A percentile compares a stretch with the other conserved stretches of the same genome.
These are phyloP conservation scores for Paratrypauchen microcephalus DNA, from an alignment of 2,797 vertebrate species.

Conservation along the genomic window DNA sequence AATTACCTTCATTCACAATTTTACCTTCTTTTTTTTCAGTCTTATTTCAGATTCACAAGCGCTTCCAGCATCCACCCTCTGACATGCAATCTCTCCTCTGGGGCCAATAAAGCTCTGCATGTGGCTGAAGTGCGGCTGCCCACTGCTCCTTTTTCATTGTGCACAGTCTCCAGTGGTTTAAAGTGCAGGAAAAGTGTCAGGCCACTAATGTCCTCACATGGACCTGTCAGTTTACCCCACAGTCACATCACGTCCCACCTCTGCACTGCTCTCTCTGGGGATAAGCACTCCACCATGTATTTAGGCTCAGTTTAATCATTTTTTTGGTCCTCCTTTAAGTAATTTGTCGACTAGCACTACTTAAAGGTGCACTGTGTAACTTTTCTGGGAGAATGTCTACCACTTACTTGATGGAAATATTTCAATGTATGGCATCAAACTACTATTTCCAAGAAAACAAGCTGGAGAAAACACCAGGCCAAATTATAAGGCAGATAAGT, in stretches of 20 bases:
- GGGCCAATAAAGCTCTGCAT: neutral
- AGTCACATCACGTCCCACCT: slow-evolving; percentile 40
- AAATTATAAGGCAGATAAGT: too few relatives aligned
- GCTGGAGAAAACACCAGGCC: too few relatives aligned
- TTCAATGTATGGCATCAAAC: too few relatives aligned
- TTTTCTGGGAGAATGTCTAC: too few relatives aligned
- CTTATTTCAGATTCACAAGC: neutral
- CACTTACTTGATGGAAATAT: too few relatives aligned
- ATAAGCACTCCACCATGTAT: slow-evolving; percentile 22
- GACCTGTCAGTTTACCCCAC: slow-evolving; percentile 47
- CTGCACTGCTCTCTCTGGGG: slow-evolving; percentile 25
- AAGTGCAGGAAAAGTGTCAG: slow-evolving; percentile 38
- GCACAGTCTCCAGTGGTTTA: slow-evolving; percentile 39
- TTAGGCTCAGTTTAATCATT: too few relatives aligned
- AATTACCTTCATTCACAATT: too few relatives aligned
- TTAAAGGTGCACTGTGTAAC: too few relatives aligned
- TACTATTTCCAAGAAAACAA: too few relatives aligned
- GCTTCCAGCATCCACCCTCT: neutral
- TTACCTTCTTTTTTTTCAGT: neutral
- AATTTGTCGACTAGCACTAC: too few relatives aligned
- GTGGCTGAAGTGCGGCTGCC: slow-evolving; percentile 19
- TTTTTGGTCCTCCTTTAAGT: too few relatives aligned
- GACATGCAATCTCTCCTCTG: too few relatives aligned
- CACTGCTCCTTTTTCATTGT: slow-evolving; percentile 26
- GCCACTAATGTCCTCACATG: slow-evolving; percentile 24